These are phyloP conservation scores for Leucophenga maculata DNA, from an alignment of 2,888 invertebrate genomes.

Conservation along the genomic window DNA sequence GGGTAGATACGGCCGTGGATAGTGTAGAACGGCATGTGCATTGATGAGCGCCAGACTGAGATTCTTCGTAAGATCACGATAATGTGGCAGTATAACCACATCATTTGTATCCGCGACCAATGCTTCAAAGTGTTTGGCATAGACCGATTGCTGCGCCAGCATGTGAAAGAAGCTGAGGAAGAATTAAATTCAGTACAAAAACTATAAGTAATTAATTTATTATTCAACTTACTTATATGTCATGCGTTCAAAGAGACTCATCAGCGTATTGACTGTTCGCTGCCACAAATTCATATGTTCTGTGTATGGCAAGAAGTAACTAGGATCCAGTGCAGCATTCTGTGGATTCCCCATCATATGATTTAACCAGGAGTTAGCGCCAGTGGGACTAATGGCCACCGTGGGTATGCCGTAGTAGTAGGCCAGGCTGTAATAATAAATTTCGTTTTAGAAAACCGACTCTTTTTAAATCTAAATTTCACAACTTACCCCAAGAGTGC, in stretches of 20 bases:
- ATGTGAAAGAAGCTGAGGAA: conserved; percentile 68
- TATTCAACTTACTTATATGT: conserved; percentile 64
- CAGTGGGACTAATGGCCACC: conserved; percentile 71
- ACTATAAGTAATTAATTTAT: background rate
- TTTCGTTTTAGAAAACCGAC: background rate
- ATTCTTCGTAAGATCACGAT: conserved; percentile 68
- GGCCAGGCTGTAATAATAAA: conserved; percentile 61
- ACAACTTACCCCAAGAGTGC: conserved; percentile 69
- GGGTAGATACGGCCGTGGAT: conserved; percentile 69
- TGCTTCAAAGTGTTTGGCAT: conserved; percentile 66
- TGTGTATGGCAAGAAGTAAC: conserved; percentile 70
- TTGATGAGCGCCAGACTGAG: conserved; percentile 70
- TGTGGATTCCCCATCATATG: conserved; percentile 73
- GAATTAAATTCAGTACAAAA: conserved; percentile 5
- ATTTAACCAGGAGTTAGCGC: conserved; percentile 73
- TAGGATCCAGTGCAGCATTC: conserved; percentile 72
- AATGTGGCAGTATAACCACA: conserved; percentile 59
- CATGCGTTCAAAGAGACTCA: conserved; percentile 68
- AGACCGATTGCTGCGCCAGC: conserved; percentile 70
- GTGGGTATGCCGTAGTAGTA: conserved; percentile 69
- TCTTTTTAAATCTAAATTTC: background rate
- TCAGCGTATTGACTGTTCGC: conserved; percentile 71
- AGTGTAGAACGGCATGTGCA: conserved; percentile 69
- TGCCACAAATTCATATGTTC: conserved; percentile 73
- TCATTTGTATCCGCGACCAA: conserved; percentile 49